Conservation (phyloP, 2,113 vertebrate genomes). For the Macrotus californicus region DNA sequence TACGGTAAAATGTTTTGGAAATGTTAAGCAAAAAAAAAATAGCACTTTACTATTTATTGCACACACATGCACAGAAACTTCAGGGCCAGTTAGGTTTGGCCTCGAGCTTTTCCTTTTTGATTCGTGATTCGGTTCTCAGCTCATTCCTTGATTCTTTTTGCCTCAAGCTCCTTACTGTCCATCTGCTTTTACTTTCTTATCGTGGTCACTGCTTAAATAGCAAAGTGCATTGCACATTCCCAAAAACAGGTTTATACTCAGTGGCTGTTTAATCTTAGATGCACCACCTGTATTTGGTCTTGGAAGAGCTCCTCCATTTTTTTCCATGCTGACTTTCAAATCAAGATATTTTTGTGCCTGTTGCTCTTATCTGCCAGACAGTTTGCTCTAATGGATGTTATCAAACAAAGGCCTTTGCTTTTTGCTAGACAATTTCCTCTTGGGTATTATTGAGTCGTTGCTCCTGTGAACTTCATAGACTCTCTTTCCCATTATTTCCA, state of each 20-base stretch:
- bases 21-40: not conserved
- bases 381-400: conserved; percentile 41
- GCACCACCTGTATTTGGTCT: not conserved
- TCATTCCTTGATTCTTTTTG: not conserved
- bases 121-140: not conserved
- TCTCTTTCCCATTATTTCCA: conserved; percentile 19
- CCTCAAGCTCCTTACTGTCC: not conserved
- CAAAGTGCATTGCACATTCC: not conserved
- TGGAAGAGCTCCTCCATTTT: not conserved
- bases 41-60: not conserved
- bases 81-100: not conserved
- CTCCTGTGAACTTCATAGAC: not conserved
- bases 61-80: no score
- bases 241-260: not conserved
- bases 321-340: conserved; percentile 21
- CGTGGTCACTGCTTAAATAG: not conserved
- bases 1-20: not conserved
- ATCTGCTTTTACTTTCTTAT: not conserved
- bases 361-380: conserved; percentile 24
- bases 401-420: conserved; percentile 51
- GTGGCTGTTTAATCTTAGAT: not conserved
- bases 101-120: not conserved
- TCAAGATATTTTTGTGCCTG: not conserved
- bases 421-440: conserved; percentile 29
- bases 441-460: conserved; percentile 28